A percentile compares a stretch with the other conserved stretches of the same genome.
These are phyloP conservation scores for Fragum sueziense DNA, from an alignment of 2,888 invertebrate species.

Conservation along the genomic window DNA sequence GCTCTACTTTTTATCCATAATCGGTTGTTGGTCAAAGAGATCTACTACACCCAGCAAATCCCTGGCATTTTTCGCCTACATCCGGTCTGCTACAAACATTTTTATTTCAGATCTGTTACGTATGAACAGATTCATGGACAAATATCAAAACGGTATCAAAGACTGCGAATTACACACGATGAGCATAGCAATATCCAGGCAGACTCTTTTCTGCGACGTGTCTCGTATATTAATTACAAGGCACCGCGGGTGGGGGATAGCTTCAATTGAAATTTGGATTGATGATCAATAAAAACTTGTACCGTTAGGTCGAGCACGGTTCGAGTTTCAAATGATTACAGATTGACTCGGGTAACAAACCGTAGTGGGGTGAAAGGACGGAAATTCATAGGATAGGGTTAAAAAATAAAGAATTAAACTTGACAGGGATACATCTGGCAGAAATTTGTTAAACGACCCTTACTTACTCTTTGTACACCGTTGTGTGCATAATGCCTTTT, in stretches of 20 bases:
- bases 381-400: conserved; percentile 22
- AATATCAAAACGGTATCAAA: too few relatives aligned
- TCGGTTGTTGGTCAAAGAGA: too few relatives aligned
- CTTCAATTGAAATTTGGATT: conserved; percentile 58
- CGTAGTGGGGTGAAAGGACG: conserved; percentile 30
- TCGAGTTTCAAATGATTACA: conserved; percentile 65
- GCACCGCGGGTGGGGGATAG: conserved; percentile 61
- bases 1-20: too few relatives aligned
- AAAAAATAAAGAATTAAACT: conserved; percentile 26
- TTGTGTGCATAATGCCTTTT: too few relatives aligned
- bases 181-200: too few relatives aligned
- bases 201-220: too few relatives aligned
- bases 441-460: conserved; percentile 27
- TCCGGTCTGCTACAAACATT: too few relatives aligned
- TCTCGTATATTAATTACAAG: conserved; percentile 68
- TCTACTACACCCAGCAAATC: too few relatives aligned
- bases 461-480: not conserved
- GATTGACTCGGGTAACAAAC: conserved; percentile 35
- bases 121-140: too few relatives aligned
- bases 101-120: too few relatives aligned
- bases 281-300: conserved; percentile 60
- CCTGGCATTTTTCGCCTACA: too few relatives aligned
- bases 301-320: conserved; percentile 53
- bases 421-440: conserved; percentile 40
- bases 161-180: too few relatives aligned